phyloP scores from a whole-genome alignment of 2,113 vertebrate genomes.

The Channa maculata region DNA sequence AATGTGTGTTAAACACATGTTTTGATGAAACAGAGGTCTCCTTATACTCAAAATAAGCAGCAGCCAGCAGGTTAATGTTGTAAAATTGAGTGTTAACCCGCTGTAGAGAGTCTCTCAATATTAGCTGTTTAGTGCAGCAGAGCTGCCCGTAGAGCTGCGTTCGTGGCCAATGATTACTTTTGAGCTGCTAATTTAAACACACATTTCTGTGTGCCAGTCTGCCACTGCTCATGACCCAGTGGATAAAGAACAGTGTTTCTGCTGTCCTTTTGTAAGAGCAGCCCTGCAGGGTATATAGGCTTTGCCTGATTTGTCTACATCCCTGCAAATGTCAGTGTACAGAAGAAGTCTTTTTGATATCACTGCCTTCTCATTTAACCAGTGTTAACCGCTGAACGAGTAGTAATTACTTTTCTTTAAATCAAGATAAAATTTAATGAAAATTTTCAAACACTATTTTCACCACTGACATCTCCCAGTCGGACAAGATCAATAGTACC shows the following conservation, averaged over 20 bases:
- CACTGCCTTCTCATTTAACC: slow-evolving; percentile 46
- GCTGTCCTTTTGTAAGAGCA: slow-evolving; percentile 29
- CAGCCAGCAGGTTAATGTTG: no score
- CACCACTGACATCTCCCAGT: slow-evolving; percentile 39
- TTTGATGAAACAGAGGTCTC: no score
- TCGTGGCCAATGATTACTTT: not conserved
- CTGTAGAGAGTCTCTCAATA: no score
- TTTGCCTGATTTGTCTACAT: slow-evolving; percentile 41
- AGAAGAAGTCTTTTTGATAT: slow-evolving; percentile 26
- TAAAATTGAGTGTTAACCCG: no score
- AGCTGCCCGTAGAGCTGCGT: not conserved
- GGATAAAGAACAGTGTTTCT: slow-evolving; percentile 18
- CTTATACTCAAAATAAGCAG: no score
- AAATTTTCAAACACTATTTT: slow-evolving; percentile 68
- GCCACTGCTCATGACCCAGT: slow-evolving; percentile 1
- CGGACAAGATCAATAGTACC: slow-evolving; percentile 53
- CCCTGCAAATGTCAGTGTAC: slow-evolving; percentile 53
- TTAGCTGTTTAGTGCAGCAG: no score
- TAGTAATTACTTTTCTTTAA: slow-evolving; percentile 51
- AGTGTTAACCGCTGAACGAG: slow-evolving; percentile 6
- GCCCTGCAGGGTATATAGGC: slow-evolving; percentile 1
- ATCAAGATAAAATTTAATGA: slow-evolving; percentile 58
- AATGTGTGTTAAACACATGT: no score
- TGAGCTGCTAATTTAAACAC: slow-evolving; percentile 18
- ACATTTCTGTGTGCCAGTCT: not conserved